phyloP scores from a whole-genome alignment of 1,140 invertebrate genomes.

The Apis cerana region DNA sequence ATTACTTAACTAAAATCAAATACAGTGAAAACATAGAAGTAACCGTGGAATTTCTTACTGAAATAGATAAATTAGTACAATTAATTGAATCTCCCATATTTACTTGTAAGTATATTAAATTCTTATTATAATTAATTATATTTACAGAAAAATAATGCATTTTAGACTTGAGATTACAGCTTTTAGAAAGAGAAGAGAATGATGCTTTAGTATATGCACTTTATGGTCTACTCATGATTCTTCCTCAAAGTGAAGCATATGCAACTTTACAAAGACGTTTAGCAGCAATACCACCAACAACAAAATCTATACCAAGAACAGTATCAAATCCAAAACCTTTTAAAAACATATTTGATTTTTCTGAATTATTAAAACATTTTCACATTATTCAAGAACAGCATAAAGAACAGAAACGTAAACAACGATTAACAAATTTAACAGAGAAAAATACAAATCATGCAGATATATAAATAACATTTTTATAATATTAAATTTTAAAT shows the following conservation, averaged over 20 bases:
- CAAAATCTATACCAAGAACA: conserved; percentile 70
- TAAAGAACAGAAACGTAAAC: conserved; percentile 82
- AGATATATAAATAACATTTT: conserved; percentile 63
- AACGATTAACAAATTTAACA: conserved; percentile 70
- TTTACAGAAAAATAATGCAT: conserved; percentile 20
- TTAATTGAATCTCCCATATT: conserved; percentile 99
- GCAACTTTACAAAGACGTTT: conserved; percentile 92
- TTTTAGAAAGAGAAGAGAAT: conserved; percentile 91
- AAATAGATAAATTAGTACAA: conserved; percentile 98
- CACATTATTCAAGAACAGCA: conserved; percentile 85
- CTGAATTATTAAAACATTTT: conserved; percentile 85
- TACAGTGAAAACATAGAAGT: conserved; percentile 95
- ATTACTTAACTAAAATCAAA: conserved; percentile 59
- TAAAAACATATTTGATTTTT: conserved; percentile 81
- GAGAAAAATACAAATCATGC: conserved; percentile 70
- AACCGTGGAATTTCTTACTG: conserved; percentile 96
- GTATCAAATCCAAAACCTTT: conserved; percentile 73
- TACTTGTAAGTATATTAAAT: conserved; percentile 92
- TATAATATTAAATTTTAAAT: conserved; percentile 23
- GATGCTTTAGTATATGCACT: conserved; percentile 92
- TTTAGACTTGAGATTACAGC: conserved; percentile 93
- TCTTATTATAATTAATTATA: not conserved
- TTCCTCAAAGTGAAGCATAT: conserved; percentile 99
- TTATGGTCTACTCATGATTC: conserved; percentile 97
- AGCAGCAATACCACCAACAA: conserved; percentile 90